Conservation (phyloP, 2,113 vertebrate genomes). For the Setophaga coronata region DNA sequence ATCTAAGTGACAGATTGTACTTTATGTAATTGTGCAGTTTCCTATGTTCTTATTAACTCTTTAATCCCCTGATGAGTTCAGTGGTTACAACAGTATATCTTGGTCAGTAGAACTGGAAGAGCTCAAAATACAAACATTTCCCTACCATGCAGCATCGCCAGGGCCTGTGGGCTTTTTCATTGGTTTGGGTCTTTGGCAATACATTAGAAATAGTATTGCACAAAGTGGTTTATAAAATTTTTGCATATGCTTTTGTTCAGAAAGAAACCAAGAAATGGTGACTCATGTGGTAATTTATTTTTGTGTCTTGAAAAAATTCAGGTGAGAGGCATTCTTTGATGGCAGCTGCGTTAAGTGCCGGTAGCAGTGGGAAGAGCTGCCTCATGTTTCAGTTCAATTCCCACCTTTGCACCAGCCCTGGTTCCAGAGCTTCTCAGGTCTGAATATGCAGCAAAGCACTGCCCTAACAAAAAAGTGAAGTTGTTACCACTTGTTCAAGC, state of each 20-base stretch:
- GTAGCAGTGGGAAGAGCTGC: not conserved
- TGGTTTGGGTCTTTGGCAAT: not conserved
- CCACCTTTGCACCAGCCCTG: not conserved
- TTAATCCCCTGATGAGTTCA: not conserved
- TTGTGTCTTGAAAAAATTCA: not conserved
- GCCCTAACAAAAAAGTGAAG: not conserved
- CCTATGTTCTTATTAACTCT: slow-evolving; percentile 32
- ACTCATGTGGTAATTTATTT: not conserved
- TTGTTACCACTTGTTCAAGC: not conserved
- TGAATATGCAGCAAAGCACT: not conserved
- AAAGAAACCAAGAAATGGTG: not conserved
- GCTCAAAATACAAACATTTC: not conserved
- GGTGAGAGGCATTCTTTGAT: not conserved
- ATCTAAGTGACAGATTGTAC: slow-evolving; percentile 22
- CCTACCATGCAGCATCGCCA: fast-evolving
- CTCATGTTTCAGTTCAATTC: not conserved
- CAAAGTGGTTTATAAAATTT: not conserved
- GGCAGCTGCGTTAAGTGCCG: not conserved
- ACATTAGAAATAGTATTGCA: not conserved
- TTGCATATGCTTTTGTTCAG: not conserved
- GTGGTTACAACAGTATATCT: not conserved
- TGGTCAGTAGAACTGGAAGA: not conserved
- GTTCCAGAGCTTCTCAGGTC: not conserved
- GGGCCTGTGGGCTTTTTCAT: not conserved
- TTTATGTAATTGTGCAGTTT: slow-evolving; percentile 15